These are phyloP conservation scores for Nicator chloris DNA, from an alignment of 2,113 vertebrate species.

Conservation along the genomic window DNA sequence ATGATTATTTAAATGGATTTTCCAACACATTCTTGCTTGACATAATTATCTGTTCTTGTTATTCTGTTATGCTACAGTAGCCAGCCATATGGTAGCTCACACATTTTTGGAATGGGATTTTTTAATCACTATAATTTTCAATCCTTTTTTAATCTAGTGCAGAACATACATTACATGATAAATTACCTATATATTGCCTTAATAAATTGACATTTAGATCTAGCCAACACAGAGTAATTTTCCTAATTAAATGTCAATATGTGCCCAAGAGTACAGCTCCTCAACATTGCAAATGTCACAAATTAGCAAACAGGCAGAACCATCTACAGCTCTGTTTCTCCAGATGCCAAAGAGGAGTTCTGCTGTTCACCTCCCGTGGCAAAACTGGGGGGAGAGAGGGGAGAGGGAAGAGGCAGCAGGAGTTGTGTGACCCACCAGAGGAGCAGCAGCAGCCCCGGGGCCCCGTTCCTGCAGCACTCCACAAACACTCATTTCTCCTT, in stretches of 20 bases:
- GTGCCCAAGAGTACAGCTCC: neutral
- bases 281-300: neutral
- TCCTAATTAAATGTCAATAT: conserved; percentile 30
- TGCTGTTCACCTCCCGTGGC: neutral
- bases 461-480: neutral
- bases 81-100: neutral
- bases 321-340: neutral
- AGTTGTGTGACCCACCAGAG: accelerated
- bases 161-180: neutral
- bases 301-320: neutral
- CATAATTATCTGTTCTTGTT: neutral
- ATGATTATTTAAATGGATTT: neutral
- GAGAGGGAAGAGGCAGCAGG: neutral
- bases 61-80: neutral
- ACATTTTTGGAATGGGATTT: neutral
- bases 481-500: accelerated
- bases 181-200: neutral
- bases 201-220: neutral
- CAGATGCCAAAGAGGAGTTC: neutral
- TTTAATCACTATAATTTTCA: neutral
- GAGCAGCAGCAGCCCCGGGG: neutral
- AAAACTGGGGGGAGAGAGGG: accelerated
- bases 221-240: neutral
- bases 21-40: neutral
- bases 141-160: neutral